These are phyloP conservation scores for Calosoma granatense DNA, from an alignment of 1,140 invertebrate genomes.

Conservation along the genomic window DNA sequence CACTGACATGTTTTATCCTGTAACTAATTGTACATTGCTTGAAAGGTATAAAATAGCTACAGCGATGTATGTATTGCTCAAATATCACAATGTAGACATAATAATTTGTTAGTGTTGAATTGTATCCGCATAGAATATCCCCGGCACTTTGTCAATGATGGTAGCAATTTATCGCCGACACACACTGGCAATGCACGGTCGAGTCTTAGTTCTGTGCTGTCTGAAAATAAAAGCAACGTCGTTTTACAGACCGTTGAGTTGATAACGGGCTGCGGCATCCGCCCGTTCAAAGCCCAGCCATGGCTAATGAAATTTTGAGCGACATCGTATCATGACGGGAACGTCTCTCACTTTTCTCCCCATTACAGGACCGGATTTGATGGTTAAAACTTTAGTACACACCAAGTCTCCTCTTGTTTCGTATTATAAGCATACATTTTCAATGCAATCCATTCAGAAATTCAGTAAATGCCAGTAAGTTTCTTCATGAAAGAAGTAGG, in stretches of 20 bases:
- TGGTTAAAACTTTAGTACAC: not conserved
- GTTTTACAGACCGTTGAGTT: slow-evolving; percentile 5
- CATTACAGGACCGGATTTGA: not conserved
- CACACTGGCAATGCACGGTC: too few relatives aligned
- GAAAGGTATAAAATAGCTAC: too few relatives aligned
- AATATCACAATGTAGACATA: too few relatives aligned
- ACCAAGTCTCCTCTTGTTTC: not conserved
- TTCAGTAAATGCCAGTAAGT: not conserved
- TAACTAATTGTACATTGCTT: too few relatives aligned
- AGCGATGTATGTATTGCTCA: too few relatives aligned
- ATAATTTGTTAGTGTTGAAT: too few relatives aligned
- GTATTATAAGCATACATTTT: not conserved
- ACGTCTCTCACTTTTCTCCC: not conserved
- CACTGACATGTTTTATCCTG: too few relatives aligned
- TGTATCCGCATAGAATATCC: too few relatives aligned
- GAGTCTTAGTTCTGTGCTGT: too few relatives aligned
- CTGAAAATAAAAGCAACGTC: not conserved
- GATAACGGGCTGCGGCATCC: not conserved
- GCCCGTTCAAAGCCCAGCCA: not conserved
- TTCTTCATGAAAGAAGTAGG: not conserved
- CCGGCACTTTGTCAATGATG: too few relatives aligned
- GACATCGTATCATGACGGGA: not conserved
- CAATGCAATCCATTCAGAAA: not conserved
- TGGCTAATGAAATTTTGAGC: slow-evolving; percentile 1
- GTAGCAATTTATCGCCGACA: too few relatives aligned